Percentiles rank a stretch among this genome's conserved stretches.
These are phyloP conservation scores for Australoheros scitulus DNA, from an alignment of 2,113 vertebrate species.

Conservation along the genomic window DNA sequence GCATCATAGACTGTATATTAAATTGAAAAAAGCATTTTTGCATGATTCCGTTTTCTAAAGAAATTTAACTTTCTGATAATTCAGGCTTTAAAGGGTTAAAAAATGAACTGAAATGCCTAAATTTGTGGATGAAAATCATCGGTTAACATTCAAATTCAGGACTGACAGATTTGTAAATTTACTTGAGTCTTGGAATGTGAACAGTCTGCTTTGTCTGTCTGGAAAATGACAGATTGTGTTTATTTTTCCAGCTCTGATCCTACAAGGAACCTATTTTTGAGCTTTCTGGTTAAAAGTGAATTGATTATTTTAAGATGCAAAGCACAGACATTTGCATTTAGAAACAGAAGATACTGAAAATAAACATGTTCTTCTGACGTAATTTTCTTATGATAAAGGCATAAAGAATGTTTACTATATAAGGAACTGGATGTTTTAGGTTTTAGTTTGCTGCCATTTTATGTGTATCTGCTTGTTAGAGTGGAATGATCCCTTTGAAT, in stretches of 20 bases:
- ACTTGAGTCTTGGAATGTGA: background rate
- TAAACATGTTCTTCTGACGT: conserved; percentile 25
- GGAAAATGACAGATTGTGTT: conserved; percentile 29
- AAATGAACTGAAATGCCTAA: background rate
- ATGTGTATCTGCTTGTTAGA: background rate
- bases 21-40: background rate
- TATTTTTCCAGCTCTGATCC: conserved; percentile 29
- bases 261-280: conserved; percentile 9
- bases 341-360: conserved; percentile 56
- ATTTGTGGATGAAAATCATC: background rate
- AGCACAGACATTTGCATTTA: conserved; percentile 21
- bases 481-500: background rate
- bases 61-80: no score
- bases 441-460: conserved; percentile 8
- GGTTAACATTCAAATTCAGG: background rate
- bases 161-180: background rate
- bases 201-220: background rate
- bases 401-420: conserved; percentile 61
- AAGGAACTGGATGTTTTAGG: conserved; percentile 39
- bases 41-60: background rate
- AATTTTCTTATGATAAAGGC: conserved; percentile 43
- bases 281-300: conserved; percentile 27
- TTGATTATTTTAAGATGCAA: conserved; percentile 25
- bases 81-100: no score
- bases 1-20: background rate